Evolutionary conservation across 2,113 vertebrate genomes (phyloP), one percentile per base, ranked within the genome.

Genomic region (Hypanus sabinus): DNA sequence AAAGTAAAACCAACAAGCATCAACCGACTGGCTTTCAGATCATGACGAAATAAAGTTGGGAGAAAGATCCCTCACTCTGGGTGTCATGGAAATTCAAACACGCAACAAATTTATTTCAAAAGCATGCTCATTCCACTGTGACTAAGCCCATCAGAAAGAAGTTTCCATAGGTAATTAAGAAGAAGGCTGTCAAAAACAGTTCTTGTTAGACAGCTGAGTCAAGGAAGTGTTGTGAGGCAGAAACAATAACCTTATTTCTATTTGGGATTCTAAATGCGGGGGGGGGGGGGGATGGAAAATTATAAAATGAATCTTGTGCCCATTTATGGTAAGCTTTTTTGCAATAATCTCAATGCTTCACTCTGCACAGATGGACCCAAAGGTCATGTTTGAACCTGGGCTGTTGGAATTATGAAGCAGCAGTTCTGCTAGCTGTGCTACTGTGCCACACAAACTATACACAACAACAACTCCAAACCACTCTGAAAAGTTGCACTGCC

Each of bases 31-130:
- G 55, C 24, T 57, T 14, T 60, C 27, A 57, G 65, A 70, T 36
- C 22, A 20, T 5, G 27, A 5, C n/a, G 27, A 90, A 20, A 70
- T 9, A 30, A 90, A 20, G 36, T 9, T 38, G 8, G 18, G 65
- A 33, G 33, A 33, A 11, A 24, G 27, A 36, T 71, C 18, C 22
- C 20, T 38, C 88, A 10, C 65, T 33, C 70, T 22, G n/a, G 62
- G 85, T 88, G 30, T 88, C 14, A 22, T 11, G 5, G 57, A 87
- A 60, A 5, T 60, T 87, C 9, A 92, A 92, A 38, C 24, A 9
- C 11, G 12, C 16, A 70, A 91, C 88, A 68, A 91, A 68, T 92
- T 92, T 70, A 92, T 71, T 33, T 70, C 70, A 62, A 92, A 92
- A 38, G 16, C 33, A 62, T 92, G 88, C 65, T 70, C 65, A 38